These are phyloP conservation scores for Eucera pruinosa DNA, from an alignment of 2,888 invertebrate species.

Conservation along the genomic window DNA sequence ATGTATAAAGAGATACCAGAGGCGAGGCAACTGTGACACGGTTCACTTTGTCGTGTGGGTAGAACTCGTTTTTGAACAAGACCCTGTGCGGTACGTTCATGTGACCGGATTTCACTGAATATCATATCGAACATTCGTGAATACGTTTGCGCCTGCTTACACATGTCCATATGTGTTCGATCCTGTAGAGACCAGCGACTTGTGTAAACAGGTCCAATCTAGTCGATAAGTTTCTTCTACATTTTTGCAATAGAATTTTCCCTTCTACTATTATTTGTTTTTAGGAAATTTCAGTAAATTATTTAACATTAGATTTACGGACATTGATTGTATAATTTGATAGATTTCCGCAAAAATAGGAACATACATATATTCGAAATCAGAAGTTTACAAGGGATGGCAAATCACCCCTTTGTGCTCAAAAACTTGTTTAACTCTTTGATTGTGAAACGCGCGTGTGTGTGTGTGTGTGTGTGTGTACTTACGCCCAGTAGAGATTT, in stretches of 20 bases:
- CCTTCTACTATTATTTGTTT: not conserved
- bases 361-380: no score
- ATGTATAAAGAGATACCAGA: constrained; percentile 24
- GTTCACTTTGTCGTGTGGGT: constrained; percentile 60
- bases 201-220: not conserved
- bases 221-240: no score
- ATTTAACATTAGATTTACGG: no score
- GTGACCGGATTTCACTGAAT: constrained; percentile 57
- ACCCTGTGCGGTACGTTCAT: constrained; percentile 34
- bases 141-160: not conserved
- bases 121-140: constrained; percentile 52
- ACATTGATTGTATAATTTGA: no score
- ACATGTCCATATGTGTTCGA: constrained; percentile 3
- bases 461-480: no score
- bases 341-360: no score
- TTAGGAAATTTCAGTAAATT: no score
- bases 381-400: no score
- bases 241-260: not conserved
- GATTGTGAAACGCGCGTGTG: no score
- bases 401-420: no score
- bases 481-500: no score
- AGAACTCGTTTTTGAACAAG: constrained; percentile 60
- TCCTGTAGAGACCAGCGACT: constrained; percentile 2
- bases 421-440: no score
- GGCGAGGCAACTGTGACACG: constrained; percentile 36